Conservation (phyloP, 2,113 vertebrate genomes). For the Entosphenus tridentatus region DNA sequence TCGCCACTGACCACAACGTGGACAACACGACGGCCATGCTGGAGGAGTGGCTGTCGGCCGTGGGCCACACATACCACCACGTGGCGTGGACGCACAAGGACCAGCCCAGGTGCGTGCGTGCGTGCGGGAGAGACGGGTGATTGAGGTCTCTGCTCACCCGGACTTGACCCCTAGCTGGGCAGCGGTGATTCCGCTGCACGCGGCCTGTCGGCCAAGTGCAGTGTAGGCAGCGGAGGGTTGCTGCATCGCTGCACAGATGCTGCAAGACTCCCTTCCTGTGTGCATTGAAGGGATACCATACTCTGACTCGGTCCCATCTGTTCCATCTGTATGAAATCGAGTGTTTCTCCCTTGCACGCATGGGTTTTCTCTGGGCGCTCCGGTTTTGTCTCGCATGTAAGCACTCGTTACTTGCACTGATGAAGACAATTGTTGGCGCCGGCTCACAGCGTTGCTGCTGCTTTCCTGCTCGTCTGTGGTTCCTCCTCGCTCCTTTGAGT, state of each 20-base stretch:
- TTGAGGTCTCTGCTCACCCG: background rate
- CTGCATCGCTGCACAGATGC: background rate
- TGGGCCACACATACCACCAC: conserved; percentile 48
- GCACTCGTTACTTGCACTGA: too few relatives aligned
- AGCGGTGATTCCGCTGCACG: background rate
- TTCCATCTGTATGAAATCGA: too few relatives aligned
- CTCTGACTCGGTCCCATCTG: too few relatives aligned
- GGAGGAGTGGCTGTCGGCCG: conserved; percentile 47
- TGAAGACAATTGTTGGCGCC: too few relatives aligned
- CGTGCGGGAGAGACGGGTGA: too few relatives aligned
- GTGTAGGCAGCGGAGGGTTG: background rate
- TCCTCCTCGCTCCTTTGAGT: too few relatives aligned
- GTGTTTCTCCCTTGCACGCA: too few relatives aligned
- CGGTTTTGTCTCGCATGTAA: too few relatives aligned
- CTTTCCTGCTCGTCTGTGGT: too few relatives aligned
- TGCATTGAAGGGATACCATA: too few relatives aligned
- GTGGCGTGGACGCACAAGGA: conserved; percentile 64
- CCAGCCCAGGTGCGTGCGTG: conserved; percentile 26
- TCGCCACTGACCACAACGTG: conserved; percentile 56
- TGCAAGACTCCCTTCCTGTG: background rate
- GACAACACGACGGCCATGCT: conserved; percentile 53
- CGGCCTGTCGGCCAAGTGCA: background rate
- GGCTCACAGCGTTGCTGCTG: too few relatives aligned
- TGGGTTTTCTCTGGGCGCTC: too few relatives aligned
- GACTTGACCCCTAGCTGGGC: background rate